phyloP scores from a whole-genome alignment of 2,797 vertebrate species.

The Tenualosa ilisha region DNA sequence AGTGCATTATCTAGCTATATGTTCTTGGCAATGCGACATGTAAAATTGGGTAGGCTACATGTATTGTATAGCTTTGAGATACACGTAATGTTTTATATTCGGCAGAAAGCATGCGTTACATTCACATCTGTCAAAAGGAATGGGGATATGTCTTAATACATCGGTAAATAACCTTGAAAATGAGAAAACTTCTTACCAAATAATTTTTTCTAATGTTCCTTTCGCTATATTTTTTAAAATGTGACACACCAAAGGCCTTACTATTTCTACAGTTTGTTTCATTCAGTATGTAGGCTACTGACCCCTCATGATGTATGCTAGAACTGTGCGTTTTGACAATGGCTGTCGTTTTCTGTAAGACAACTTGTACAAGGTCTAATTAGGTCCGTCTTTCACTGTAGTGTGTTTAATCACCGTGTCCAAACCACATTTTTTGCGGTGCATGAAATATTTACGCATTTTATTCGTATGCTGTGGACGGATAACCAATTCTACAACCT shows the following conservation, averaged over 20 bases:
- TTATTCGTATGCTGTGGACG: not conserved
- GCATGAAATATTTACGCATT: not conserved
- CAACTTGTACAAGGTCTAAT: constrained; percentile 6
- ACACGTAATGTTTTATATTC: not conserved
- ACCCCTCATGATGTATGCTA: not conserved
- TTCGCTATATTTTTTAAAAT: not conserved
- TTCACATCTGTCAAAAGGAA: not conserved
- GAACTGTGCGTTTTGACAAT: constrained; percentile 10
- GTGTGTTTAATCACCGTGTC: not conserved
- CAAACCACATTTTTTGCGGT: not conserved
- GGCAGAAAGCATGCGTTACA: not conserved
- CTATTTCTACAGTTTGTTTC: not conserved
- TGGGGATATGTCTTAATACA: not conserved
- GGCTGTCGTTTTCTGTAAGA: constrained; percentile 11
- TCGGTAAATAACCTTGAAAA: constrained; percentile 13
- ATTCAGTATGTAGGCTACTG: not conserved
- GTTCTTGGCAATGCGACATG: constrained; percentile 19
- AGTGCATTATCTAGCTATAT: not conserved
- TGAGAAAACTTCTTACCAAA: not conserved
- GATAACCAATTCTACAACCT: not conserved
- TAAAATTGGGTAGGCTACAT: not conserved
- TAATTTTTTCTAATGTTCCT: not conserved
- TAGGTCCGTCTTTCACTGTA: not conserved
- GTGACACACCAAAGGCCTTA: not conserved
- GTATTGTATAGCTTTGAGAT: not conserved